Evolutionary conservation across 1,140 invertebrate species (phyloP).

Genomic region (Anthonomus grandis): DNA sequence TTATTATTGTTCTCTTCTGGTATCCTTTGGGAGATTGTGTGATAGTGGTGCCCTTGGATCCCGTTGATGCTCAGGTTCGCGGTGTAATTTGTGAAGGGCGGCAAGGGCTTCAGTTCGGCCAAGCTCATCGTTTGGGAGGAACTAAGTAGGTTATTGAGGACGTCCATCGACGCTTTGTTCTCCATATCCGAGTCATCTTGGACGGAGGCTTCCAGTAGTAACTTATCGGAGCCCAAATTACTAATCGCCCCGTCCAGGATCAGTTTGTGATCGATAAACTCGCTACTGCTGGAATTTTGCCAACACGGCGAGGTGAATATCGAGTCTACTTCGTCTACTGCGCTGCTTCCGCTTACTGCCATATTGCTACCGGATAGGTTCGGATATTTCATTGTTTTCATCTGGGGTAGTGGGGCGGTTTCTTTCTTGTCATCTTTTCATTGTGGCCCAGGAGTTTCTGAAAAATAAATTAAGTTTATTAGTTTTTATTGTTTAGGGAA

Average conservation of each 20-base stretch:
- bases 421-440: constrained; percentile 26
- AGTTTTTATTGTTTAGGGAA: neutral
- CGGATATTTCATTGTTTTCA: constrained; percentile 50
- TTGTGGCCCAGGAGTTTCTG: constrained; percentile 10
- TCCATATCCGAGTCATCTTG: constrained; percentile 49
- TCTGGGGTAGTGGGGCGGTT: constrained; percentile 19
- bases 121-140: constrained; percentile 58
- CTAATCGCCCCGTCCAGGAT: constrained; percentile 41
- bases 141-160: constrained; percentile 61
- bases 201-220: constrained; percentile 49
- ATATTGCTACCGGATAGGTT: constrained; percentile 49
- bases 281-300: constrained; percentile 41
- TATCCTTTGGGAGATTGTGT: constrained; percentile 70
- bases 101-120: constrained; percentile 81
- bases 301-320: constrained; percentile 46
- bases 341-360: constrained; percentile 47
- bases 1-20: constrained; percentile 60
- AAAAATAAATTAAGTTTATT: constrained; percentile 13
- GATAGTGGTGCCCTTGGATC: constrained; percentile 81
- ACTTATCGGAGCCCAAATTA: constrained; percentile 49
- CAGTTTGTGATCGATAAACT: constrained; percentile 46
- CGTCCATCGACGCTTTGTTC: constrained; percentile 57
- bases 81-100: constrained; percentile 81
- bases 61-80: constrained; percentile 79
- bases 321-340: constrained; percentile 47